These are phyloP conservation scores for Loxodonta africana DNA, from an alignment of 2,113 vertebrate species.

Conservation along the genomic window DNA sequence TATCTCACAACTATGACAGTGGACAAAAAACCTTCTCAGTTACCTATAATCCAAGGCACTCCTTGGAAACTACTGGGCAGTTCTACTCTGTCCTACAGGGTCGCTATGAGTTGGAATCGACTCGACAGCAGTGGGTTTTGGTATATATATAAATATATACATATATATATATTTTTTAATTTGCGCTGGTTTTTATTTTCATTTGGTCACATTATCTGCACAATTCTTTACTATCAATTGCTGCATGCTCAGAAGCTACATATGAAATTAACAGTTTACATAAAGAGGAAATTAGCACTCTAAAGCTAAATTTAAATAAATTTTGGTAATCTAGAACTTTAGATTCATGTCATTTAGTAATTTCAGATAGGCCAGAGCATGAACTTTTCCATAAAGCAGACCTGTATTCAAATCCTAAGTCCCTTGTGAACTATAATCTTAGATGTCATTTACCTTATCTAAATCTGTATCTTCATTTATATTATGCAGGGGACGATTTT, in stretches of 20 bases:
- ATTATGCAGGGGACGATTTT: neutral
- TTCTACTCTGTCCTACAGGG: too few relatives aligned
- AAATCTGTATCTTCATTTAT: neutral
- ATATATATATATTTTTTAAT: neutral
- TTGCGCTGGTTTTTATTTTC: neutral
- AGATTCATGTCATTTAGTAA: neutral
- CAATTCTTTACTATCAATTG: neutral
- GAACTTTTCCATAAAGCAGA: neutral
- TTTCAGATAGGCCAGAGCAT: slow-evolving; percentile 7
- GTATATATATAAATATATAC: neutral
- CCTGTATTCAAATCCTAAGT: neutral
- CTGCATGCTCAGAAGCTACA: neutral
- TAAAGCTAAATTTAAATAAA: slow-evolving; percentile 7
- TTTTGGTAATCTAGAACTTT: neutral
- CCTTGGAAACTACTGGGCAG: too few relatives aligned
- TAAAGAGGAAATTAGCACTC: neutral
- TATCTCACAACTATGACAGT: neutral
- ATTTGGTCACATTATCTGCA: neutral
- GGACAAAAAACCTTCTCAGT: neutral
- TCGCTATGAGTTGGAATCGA: too few relatives aligned
- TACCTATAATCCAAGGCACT: too few relatives aligned
- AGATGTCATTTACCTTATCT: neutral
- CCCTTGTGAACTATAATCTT: neutral
- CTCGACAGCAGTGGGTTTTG: too few relatives aligned
- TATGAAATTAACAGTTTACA: slow-evolving; percentile 16